phyloP scores from a whole-genome alignment of 2,888 invertebrate genomes.

The Cryptocephalus primarius region DNA sequence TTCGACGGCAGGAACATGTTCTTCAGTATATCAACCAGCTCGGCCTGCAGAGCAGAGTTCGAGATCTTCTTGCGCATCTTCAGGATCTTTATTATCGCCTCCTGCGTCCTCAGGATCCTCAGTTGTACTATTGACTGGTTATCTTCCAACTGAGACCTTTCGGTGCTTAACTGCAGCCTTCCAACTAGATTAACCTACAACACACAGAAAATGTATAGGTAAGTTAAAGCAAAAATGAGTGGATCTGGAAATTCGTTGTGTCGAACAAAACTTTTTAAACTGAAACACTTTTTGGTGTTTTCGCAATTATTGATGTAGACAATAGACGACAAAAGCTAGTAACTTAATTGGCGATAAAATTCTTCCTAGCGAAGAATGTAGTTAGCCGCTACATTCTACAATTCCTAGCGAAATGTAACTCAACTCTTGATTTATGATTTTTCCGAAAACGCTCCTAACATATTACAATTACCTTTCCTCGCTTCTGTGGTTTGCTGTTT shows the following conservation, averaged over 20 bases:
- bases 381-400: too few relatives aligned
- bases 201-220: background rate
- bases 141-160: slow-evolving; percentile 91
- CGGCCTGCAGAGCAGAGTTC: slow-evolving; percentile 91
- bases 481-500: slow-evolving; percentile 86
- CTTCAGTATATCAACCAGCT: slow-evolving; percentile 94
- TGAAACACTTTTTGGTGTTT: too few relatives aligned
- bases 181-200: slow-evolving; percentile 80
- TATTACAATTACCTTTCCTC: slow-evolving; percentile 64
- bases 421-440: too few relatives aligned
- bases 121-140: slow-evolving; percentile 97
- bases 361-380: too few relatives aligned
- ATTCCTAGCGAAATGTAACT: too few relatives aligned
- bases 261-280: too few relatives aligned
- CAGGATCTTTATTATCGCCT: slow-evolving; percentile 97
- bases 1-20: slow-evolving; percentile 99
- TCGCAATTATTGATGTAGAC: too few relatives aligned
- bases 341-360: too few relatives aligned
- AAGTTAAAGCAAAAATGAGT: too few relatives aligned
- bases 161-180: slow-evolving; percentile 87
- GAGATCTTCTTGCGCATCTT: slow-evolving; percentile 95
- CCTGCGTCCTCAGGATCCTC: slow-evolving; percentile 85
- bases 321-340: too few relatives aligned
- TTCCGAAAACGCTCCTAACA: too few relatives aligned
- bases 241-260: too few relatives aligned